Evolutionary conservation across 37 sponge, comb jelly and placozoan genomes (phyloP), one percentile per base, ranked within the genome.

Genomic region (Agelas oroides): DNA sequence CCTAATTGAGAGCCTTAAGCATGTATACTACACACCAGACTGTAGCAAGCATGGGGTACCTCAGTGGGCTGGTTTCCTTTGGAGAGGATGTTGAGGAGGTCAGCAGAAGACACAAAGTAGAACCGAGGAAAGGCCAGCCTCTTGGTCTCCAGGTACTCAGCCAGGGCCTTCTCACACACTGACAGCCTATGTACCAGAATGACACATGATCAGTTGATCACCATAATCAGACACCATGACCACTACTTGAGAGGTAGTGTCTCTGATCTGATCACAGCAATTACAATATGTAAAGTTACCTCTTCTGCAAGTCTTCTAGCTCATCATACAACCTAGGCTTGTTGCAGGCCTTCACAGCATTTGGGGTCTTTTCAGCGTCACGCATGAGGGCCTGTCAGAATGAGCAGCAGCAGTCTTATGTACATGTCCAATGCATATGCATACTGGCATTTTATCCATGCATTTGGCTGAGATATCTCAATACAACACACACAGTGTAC

Each of bases 81-180:
- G 59, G 99, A 99, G 59, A 99, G 81, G 60, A 99, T 99, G 77
- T 95, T 92, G 69, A 99, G 76, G 69, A 99, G 89, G 77, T 99
- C 99, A 63, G 94, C 95, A 46, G 99, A 92, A 5, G 99, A 99
- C 58, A 99, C 88, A 80, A 99, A 99, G 78, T 99, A 99, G 92
- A 99, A 99, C n/a, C 99, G 86, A 32, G 99, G 99, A 82, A 99
- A 99, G n/a, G 96, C 95, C 19, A 99, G 90, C 59, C 99, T 89
- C 83, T 99, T 99, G 58, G 97, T 99, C 73, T 99, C 99, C 86
- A 99, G 80, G 84, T 99, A 99, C 46, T 99, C 97, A 58, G 97
- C 97, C 59, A 99, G 84, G 18, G 99, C 99, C 66, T 99, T 99
- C 90, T 99, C 97, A 78, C 99, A 99, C 20, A 95, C 84, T 25